phyloP scores from a whole-genome alignment of 2,888 invertebrate species.

The Punctoribates punctum region DNA sequence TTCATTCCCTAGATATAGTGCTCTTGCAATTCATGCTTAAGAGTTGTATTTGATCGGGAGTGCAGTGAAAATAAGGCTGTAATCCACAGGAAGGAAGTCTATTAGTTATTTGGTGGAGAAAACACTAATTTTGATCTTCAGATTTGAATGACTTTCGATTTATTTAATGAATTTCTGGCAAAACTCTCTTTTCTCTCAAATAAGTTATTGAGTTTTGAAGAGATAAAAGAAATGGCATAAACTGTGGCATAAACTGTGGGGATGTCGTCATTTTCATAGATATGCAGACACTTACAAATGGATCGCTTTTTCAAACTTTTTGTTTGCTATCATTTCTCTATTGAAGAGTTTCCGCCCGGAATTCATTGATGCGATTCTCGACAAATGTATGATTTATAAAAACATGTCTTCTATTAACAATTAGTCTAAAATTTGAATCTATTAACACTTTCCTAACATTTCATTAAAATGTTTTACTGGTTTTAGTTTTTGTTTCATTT shows the following conservation, averaged over 20 bases:
- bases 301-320: slow-evolving; percentile 3
- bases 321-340: slow-evolving; percentile 33
- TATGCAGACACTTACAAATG: background rate
- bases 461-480: background rate
- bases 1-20: too few relatives aligned
- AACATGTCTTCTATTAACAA: background rate
- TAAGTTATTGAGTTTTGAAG: too few relatives aligned
- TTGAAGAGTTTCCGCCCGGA: slow-evolving; percentile 24
- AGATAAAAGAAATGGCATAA: slow-evolving; percentile 25
- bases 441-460: background rate
- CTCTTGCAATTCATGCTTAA: too few relatives aligned
- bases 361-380: slow-evolving; percentile 33
- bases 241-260: slow-evolving; percentile 20
- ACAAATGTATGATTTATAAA: background rate
- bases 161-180: too few relatives aligned
- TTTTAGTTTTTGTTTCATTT: background rate
- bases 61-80: too few relatives aligned
- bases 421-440: background rate
- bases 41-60: too few relatives aligned
- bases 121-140: too few relatives aligned
- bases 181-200: too few relatives aligned
- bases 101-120: too few relatives aligned
- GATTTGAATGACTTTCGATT: background rate
- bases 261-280: slow-evolving; percentile 35
- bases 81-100: too few relatives aligned